These are phyloP conservation scores for Montifringilla adamsi DNA, from an alignment of 2,113 vertebrate species.

Conservation along the genomic window DNA sequence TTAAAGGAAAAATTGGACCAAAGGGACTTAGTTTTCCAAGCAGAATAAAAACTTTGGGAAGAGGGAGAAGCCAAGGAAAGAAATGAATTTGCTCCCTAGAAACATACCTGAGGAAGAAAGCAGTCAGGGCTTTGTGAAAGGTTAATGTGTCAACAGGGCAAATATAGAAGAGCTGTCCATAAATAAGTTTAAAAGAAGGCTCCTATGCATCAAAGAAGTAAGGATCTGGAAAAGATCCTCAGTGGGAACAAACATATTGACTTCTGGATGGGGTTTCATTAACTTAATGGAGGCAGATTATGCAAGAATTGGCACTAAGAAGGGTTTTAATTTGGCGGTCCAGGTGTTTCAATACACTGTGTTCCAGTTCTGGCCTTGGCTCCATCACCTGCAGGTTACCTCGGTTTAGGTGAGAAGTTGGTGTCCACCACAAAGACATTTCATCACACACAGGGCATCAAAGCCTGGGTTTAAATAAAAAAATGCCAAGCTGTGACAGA, in stretches of 20 bases:
- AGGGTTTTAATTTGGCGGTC: neutral
- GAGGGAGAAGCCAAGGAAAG: neutral
- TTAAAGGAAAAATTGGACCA: neutral
- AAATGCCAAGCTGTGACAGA: neutral
- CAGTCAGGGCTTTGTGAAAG: neutral
- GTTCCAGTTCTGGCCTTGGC: neutral
- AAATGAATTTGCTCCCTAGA: neutral
- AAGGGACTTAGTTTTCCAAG: neutral
- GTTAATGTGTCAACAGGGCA: neutral
- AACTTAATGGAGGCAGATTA: neutral
- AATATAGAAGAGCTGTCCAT: neutral
- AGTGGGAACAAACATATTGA: neutral
- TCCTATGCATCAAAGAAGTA: neutral
- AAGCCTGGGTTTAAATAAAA: neutral
- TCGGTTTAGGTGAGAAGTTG: neutral
- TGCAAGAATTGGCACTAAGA: neutral
- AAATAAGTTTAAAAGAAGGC: neutral
- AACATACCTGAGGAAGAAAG: neutral
- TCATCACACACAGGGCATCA: neutral
- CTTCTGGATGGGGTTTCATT: neutral
- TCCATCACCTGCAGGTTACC: neutral
- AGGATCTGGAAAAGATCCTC: neutral
- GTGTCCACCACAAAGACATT: neutral
- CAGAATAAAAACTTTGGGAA: neutral
- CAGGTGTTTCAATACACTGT: neutral